Percentiles rank a stretch among this genome's conserved stretches.
Evolutionary conservation across 2,113 vertebrate genomes (phyloP).

Genomic region (Plestiodon gilberti): DNA sequence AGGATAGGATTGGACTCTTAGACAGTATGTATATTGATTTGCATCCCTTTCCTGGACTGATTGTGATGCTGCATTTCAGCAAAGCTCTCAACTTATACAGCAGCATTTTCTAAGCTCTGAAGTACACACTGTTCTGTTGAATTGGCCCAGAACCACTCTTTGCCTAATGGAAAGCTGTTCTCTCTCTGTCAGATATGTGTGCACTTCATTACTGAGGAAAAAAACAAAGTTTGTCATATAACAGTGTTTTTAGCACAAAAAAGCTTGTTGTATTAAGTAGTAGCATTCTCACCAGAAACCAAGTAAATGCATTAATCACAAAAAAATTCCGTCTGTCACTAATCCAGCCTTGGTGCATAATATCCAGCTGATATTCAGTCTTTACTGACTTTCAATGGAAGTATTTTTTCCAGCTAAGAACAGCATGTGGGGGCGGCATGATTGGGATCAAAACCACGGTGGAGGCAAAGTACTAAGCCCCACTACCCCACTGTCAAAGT

Average conservation of each 20-base stretch:
- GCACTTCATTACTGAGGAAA: neutral
- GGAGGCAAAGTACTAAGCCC: no score
- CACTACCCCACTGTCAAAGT: no score
- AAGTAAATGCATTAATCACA: neutral
- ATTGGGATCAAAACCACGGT: no score
- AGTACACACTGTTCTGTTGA: neutral
- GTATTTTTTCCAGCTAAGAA: neutral
- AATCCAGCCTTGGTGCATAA: neutral
- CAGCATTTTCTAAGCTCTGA: neutral
- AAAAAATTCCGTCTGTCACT: neutral
- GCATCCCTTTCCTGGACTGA: neutral
- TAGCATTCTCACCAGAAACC: neutral
- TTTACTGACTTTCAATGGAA: neutral
- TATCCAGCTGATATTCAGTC: neutral
- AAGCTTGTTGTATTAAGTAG: neutral
- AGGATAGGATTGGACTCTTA: no score
- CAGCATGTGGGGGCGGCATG: no score
- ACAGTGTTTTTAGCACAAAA: neutral
- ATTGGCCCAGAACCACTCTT: slow-evolving; percentile 31
- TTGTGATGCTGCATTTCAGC: neutral
- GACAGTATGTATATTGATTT: no score
- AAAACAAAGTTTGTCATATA: neutral
- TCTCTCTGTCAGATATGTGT: neutral
- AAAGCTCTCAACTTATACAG: neutral
- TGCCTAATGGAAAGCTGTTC: rapidly evolving